These are phyloP conservation scores for Musca domestica DNA, from an alignment of 1,140 invertebrate genomes.

Conservation along the genomic window DNA sequence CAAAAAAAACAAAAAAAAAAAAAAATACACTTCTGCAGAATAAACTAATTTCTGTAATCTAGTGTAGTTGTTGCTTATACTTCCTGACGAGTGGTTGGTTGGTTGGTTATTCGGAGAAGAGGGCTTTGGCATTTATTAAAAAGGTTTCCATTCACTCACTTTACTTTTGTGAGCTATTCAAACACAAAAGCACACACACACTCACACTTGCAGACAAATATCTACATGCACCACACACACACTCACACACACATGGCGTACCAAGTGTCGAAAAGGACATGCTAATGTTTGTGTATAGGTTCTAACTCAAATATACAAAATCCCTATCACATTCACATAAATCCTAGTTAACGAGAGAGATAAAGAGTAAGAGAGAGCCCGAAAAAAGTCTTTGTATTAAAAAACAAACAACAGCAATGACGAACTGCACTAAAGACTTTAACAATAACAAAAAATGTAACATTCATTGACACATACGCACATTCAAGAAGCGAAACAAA, in stretches of 20 bases:
- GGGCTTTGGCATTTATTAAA: conserved; percentile 9
- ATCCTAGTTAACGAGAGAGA: no score
- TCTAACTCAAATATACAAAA: no score
- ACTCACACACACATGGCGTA: not conserved
- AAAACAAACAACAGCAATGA: not conserved
- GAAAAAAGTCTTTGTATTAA: not conserved
- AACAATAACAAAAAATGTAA: not conserved
- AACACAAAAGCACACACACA: not conserved
- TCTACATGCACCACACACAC: not conserved
- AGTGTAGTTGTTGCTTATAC: not conserved
- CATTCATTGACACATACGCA: no score
- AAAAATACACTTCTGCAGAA: not conserved
- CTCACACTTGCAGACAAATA: not conserved
- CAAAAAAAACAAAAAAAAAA: not conserved
- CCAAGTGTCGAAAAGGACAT: not conserved
- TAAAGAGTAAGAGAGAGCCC: no score
- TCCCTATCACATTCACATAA: no score
- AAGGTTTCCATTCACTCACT: conserved; percentile 8
- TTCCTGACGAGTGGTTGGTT: not conserved
- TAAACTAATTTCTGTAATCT: not conserved
- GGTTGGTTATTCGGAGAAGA: no score
- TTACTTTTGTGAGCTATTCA: not conserved
- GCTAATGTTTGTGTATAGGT: not conserved
- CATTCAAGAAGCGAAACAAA: no score
- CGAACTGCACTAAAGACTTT: conserved; percentile 1